Conservation (phyloP, 1,140 invertebrate genomes). For the Plutomurus gul region DNA sequence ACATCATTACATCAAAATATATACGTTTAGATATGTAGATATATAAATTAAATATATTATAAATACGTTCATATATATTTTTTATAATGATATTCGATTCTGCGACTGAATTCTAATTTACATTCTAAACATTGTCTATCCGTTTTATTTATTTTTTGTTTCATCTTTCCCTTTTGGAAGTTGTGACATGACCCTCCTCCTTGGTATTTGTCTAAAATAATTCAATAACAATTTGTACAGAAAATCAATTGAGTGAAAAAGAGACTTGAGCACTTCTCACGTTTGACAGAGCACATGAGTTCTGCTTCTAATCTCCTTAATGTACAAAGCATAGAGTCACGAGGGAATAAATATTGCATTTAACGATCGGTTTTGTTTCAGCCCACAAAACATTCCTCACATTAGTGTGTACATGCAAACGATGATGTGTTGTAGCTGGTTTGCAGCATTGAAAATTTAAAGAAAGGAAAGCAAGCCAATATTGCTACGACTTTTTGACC, state of each 20-base stretch:
- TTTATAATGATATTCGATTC: too few relatives aligned
- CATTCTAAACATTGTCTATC: too few relatives aligned
- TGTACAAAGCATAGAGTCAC: background rate
- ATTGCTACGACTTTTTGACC: conserved; percentile 3
- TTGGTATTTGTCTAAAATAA: background rate
- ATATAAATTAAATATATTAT: too few relatives aligned
- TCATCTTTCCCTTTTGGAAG: too few relatives aligned
- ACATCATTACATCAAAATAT: too few relatives aligned
- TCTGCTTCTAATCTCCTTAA: background rate
- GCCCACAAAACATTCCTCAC: background rate
- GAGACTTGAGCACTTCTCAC: conserved; percentile 28
- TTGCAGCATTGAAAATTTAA: background rate
- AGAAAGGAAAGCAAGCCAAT: conserved; percentile 9
- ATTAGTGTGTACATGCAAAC: too few relatives aligned
- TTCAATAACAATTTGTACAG: background rate
- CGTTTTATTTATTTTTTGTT: too few relatives aligned
- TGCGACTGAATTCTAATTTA: too few relatives aligned
- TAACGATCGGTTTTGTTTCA: background rate
- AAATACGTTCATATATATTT: too few relatives aligned
- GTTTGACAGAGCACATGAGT: background rate
- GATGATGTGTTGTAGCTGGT: background rate
- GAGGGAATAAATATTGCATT: background rate
- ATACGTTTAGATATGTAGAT: too few relatives aligned
- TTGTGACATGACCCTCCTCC: too few relatives aligned
- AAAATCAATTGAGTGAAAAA: conserved; percentile 20